Conservation (phyloP, 2,888 invertebrate species). For the Nomada fucata region DNA sequence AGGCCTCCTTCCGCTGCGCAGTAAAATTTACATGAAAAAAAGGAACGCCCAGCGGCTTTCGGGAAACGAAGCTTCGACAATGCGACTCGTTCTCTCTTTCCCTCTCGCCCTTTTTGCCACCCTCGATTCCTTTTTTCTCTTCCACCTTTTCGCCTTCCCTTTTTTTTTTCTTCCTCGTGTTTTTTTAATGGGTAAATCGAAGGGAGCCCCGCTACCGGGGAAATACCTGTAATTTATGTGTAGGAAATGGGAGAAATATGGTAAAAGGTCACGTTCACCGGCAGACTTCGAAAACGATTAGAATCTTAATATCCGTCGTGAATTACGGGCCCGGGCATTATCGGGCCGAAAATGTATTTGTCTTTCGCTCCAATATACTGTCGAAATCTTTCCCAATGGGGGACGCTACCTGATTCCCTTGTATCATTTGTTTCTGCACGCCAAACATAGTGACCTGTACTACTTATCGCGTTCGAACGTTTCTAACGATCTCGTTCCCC, state of each 20-base stretch:
- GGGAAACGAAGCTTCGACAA: slow-evolving; percentile 72
- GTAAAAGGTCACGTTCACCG: slow-evolving; percentile 63
- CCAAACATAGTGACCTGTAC: neutral
- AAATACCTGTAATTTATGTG: slow-evolving; percentile 72
- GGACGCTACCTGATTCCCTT: neutral
- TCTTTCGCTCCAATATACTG: slow-evolving; percentile 36
- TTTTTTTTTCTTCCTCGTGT: slow-evolving; percentile 5
- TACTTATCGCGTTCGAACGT: neutral
- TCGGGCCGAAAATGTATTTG: slow-evolving; percentile 54
- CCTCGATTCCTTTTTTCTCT: slow-evolving; percentile 8
- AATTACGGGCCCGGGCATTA: slow-evolving; percentile 50
- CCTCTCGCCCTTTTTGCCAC: neutral
- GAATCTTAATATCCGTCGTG: slow-evolving; percentile 64
- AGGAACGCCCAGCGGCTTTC: slow-evolving; percentile 71
- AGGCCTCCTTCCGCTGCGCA: slow-evolving; percentile 77
- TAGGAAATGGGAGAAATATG: slow-evolving; percentile 67
- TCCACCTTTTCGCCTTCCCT: neutral
- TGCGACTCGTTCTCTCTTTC: slow-evolving; percentile 54
- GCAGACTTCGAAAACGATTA: slow-evolving; percentile 64
- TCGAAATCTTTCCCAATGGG: slow-evolving; percentile 22
- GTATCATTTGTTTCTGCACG: neutral
- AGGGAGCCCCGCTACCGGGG: slow-evolving; percentile 66
- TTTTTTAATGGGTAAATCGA: slow-evolving; percentile 72
- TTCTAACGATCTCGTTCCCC: neutral
- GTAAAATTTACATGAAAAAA: slow-evolving; percentile 78